Conservation (phyloP, 2,113 vertebrate species). For the Dascyllus trimaculatus region DNA sequence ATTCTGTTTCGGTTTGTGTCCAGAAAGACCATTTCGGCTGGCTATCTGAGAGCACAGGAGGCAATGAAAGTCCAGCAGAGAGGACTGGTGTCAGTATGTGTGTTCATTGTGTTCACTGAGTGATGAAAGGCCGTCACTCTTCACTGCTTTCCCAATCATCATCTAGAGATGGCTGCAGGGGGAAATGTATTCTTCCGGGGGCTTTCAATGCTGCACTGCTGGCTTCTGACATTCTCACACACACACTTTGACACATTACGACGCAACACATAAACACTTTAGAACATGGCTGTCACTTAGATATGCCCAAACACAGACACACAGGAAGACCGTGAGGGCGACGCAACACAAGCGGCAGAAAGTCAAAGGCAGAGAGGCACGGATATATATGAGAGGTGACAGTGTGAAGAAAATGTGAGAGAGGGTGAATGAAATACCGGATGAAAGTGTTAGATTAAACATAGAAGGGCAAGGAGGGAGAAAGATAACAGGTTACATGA, state of each 20-base stretch:
- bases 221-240: slow-evolving; percentile 38
- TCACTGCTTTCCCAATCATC: slow-evolving; percentile 33
- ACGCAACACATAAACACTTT: slow-evolving; percentile 17
- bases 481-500: too few relatives aligned
- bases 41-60: neutral
- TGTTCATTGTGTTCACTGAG: slow-evolving; percentile 40
- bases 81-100: slow-evolving; percentile 33
- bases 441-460: too few relatives aligned
- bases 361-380: neutral
- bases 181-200: slow-evolving; percentile 21
- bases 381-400: neutral
- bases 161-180: slow-evolving; percentile 35
- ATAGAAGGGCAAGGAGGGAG: too few relatives aligned
- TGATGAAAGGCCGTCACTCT: slow-evolving; percentile 58
- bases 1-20: neutral
- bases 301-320: slow-evolving; percentile 14
- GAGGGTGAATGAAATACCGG: too few relatives aligned
- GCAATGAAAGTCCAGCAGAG: slow-evolving; percentile 25
- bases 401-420: neutral
- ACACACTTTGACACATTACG: slow-evolving; percentile 35
- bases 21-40: neutral
- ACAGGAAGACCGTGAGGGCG: slow-evolving; percentile 1
- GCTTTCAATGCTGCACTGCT: slow-evolving; percentile 28
- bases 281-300: slow-evolving; percentile 22
- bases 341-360: neutral